A percentile compares a stretch with the other conserved stretches of the same genome.
Evolutionary conservation across 2,113 vertebrate genomes (phyloP).

Genomic region (Pomatostomus ruficeps): DNA sequence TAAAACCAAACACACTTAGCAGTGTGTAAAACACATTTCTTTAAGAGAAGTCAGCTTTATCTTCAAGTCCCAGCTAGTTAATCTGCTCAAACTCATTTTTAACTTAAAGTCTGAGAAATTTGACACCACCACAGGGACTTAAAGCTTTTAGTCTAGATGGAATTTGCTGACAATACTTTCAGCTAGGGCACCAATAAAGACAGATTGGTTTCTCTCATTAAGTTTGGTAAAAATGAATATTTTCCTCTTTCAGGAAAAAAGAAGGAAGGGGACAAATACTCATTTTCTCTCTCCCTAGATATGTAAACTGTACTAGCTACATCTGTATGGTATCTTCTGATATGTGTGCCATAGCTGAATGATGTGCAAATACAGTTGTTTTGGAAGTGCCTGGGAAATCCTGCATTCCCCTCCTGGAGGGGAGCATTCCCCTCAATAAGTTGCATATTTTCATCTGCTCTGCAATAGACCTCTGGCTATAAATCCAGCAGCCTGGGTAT

Average conservation of each 20-base stretch:
- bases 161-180: slow-evolving; percentile 52
- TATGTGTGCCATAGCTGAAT: rapidly evolving
- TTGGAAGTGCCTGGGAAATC: not conserved
- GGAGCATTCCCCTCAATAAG: not conserved
- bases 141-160: slow-evolving; percentile 1
- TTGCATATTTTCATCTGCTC: not conserved
- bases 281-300: not conserved
- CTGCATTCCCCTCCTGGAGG: not conserved
- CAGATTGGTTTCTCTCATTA: slow-evolving; percentile 12
- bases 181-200: not conserved
- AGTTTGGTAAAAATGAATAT: not conserved
- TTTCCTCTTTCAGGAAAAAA: not conserved
- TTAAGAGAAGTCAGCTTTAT: slow-evolving; percentile 35
- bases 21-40: slow-evolving; percentile 33
- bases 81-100: slow-evolving; percentile 42
- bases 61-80: slow-evolving; percentile 11
- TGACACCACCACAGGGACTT: slow-evolving; percentile 16
- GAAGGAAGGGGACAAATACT: not conserved
- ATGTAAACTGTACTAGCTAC: not conserved
- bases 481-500: not conserved
- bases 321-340: not conserved
- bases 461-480: not conserved
- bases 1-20: not conserved
- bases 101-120: slow-evolving; percentile 26
- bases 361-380: not conserved